Base-by-base conservation (phyloP, 2,888 invertebrate genomes). In the Hymenopus coronatus region DNA sequence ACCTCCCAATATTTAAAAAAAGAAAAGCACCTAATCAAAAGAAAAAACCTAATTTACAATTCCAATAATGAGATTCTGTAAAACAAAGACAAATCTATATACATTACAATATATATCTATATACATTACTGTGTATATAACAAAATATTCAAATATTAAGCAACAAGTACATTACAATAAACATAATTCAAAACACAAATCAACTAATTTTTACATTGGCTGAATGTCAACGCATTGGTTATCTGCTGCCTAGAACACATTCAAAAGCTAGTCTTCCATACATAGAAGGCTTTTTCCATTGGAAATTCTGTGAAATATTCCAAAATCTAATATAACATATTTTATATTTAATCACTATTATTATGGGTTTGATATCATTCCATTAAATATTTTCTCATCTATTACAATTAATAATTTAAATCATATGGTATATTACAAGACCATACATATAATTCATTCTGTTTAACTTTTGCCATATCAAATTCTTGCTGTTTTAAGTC, bases 341-440 rank as follows among this genome's bases (percentile, higher is more conserved):
- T 82, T 40, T 82, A 85, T 82, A 84, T 14, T 82, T 28, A 25
- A 88, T 81, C 40, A 28, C 40, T 88, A 82, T 83, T 83, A 82
- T 82, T 82, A n/a, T 82, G 14, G 33, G 30, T 87, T 82, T 70
- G 81, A 27, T 81, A 81, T 87, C 81, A 28, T 82, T 70, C 82
- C 70, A 25, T 87, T 33, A 87, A 9, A 28, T 87, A 82, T 28
- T 83, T 83, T 27, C 27, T 82, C 46, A 82, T 28, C 88, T 88
- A 88, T 84, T 40, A 83, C 70, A 84, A 54, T 88, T 54, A 88
- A 33, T 46, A 84, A 88, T 54, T 88, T 40, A 85, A 33, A 46
- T 83, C 28, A 88, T 82, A 88, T 82, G 85, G 82, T 88, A 86
- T 85, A 54, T 85, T 89, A 89, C 87, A 87, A 83, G 83, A 86